phyloP scores from a whole-genome alignment of 2,888 invertebrate genomes.

The Nyleta sp. region DNA sequence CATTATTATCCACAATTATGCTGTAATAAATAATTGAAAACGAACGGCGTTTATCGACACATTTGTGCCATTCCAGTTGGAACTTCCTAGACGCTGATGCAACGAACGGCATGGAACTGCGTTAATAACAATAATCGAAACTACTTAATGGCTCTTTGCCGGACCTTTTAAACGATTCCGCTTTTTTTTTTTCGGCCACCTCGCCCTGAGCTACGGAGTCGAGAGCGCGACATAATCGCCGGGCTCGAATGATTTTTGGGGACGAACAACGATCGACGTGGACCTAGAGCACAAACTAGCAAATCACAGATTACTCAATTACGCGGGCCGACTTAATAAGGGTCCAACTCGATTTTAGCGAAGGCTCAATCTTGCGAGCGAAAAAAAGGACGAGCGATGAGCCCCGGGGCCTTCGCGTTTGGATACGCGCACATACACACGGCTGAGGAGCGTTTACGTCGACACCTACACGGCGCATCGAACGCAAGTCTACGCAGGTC shows the following conservation, averaged over 20 bases:
- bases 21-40: constrained; percentile 61
- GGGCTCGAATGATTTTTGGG: constrained; percentile 43
- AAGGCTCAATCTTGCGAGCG: constrained; percentile 59
- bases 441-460: constrained; percentile 24
- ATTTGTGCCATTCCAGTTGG: constrained; percentile 51
- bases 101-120: constrained; percentile 38
- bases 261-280: constrained; percentile 35
- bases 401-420: constrained; percentile 42
- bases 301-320: constrained; percentile 66
- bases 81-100: constrained; percentile 38
- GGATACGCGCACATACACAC: constrained; percentile 13
- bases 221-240: constrained; percentile 59
- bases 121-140: constrained; percentile 63
- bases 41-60: constrained; percentile 62
- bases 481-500: constrained; percentile 59
- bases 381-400: constrained; percentile 48
- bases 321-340: constrained; percentile 58
- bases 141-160: constrained; percentile 46
- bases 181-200: constrained; percentile 36
- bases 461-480: constrained; percentile 50
- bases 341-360: constrained; percentile 59
- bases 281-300: constrained; percentile 51
- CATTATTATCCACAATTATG: constrained; percentile 52
- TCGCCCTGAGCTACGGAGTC: constrained; percentile 28
- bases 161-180: constrained; percentile 52